Evolutionary conservation across 2,113 vertebrate species (phyloP).

Genomic region (Trichechus manatus): DNA sequence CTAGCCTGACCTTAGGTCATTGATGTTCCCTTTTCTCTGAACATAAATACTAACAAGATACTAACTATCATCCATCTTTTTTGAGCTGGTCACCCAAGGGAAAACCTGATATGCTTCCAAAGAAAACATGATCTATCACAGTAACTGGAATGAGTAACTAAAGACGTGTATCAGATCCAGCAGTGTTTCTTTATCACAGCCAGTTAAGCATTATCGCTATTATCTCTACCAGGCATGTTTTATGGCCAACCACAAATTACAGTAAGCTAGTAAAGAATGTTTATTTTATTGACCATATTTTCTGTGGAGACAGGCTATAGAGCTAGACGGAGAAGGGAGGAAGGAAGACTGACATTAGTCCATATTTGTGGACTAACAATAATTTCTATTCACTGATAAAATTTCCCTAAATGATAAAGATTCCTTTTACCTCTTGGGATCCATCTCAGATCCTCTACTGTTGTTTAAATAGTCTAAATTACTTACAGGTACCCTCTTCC

Average conservation of each 20-base stretch:
- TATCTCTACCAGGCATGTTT: conserved; percentile 45
- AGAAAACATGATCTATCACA: background rate
- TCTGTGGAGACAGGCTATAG: conserved; percentile 10
- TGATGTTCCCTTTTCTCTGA: background rate
- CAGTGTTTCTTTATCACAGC: background rate
- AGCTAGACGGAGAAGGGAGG: background rate
- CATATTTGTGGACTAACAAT: background rate
- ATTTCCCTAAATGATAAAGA: conserved; percentile 55
- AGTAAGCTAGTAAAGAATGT: conserved; percentile 8
- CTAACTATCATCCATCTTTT: conserved; percentile 1
- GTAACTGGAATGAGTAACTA: background rate
- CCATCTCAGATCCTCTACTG: conserved; percentile 19
- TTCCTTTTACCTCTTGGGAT: conserved; percentile 13
- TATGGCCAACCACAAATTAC: conserved; percentile 52
- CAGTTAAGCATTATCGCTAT: conserved; percentile 52
- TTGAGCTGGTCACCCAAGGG: background rate
- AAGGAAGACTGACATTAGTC: conserved; percentile 4
- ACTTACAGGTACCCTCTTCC: background rate
- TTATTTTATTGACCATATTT: conserved; percentile 54
- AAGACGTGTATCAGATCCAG: background rate
- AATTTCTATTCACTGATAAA: conserved; percentile 57
- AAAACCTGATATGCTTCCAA: conserved; percentile 40
- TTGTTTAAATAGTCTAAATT: conserved; percentile 35
- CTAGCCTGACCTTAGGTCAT: background rate
- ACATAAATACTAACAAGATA: conserved; percentile 14